Evolutionary conservation across 2,888 invertebrate genomes (phyloP), one percentile per base, ranked within the genome.

Genomic region (Zygaena filipendulae): DNA sequence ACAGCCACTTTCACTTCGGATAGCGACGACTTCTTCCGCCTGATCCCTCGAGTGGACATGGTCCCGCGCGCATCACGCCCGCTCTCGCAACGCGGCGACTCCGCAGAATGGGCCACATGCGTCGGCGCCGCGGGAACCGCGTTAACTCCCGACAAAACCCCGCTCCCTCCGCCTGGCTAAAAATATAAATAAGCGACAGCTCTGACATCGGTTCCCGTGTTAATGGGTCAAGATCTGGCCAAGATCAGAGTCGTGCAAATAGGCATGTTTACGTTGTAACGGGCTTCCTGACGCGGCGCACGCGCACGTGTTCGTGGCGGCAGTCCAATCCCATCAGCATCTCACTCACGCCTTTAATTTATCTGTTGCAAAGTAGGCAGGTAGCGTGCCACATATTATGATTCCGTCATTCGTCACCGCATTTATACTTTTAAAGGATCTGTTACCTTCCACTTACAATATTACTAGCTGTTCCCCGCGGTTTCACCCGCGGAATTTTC

Each of bases 1-100:
- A 95, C 91, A 21, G 91, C 93, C 49, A 95, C 89, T 82, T 95
- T 95, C 43, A 95, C 90, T 80, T 95, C 94, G 36, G 91, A 88
- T 39, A 94, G 82, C 46, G 92, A 90, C 23, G 93, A 92, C 72
- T 95, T 95, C 81, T 94, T 95, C 50, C 93, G 85, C 46, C 93
- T 83, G 44, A 94, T 92, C 25, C 90, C 91, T 51, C 91, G 86
- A 44, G 91, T 87, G 49, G 91, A 85, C 88, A 88, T 88, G 47
- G 49, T 63, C 44, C 40, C 53, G 50, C 44, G 44, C 33, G 47
- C 53, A 49, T 47, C 44, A 43, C 33, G 47, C 53, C 49, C 46
- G 36, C 39, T 43, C 27, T 36, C 39, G 32, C 33, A 40, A 34
- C 40, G 39, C 38, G 39, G 50, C 52, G 47, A 50, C 47, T 44